Evolutionary conservation across 2,888 invertebrate species (phyloP).

Genomic region (Thymelicus acteon): DNA sequence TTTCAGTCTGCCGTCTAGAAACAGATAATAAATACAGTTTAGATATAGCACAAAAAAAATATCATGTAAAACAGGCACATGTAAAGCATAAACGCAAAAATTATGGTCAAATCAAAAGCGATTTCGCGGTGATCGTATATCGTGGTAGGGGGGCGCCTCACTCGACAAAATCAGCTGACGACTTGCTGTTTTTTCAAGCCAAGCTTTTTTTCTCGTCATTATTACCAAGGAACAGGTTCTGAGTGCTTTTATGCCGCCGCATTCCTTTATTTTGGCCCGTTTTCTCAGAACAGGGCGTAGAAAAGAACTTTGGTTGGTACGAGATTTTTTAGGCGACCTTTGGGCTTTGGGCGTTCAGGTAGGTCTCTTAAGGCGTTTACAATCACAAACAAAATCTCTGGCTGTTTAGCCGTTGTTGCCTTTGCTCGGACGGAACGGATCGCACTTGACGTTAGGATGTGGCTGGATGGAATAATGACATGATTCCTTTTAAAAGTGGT

Average conservation of each 20-base stretch:
- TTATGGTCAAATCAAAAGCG: constrained; percentile 3
- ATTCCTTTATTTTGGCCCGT: constrained; percentile 50
- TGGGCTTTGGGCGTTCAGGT: constrained; percentile 46
- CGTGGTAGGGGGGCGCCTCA: constrained; percentile 51
- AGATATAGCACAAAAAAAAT: background rate
- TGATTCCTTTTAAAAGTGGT: constrained; percentile 25
- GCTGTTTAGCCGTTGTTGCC: constrained; percentile 20
- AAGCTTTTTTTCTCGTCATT: constrained; percentile 48
- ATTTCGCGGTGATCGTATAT: background rate
- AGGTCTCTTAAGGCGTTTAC: constrained; percentile 42
- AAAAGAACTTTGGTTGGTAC: constrained; percentile 32
- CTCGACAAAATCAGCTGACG: constrained; percentile 52
- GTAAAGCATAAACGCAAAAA: background rate
- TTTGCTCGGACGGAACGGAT: constrained; percentile 1
- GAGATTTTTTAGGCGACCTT: constrained; percentile 35
- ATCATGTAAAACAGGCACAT: background rate
- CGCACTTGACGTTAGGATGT: constrained; percentile 19
- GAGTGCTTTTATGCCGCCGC: constrained; percentile 46
- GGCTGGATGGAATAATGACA: constrained; percentile 32
- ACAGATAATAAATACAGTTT: background rate
- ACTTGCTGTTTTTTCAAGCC: constrained; percentile 44
- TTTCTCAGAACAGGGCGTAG: constrained; percentile 49
- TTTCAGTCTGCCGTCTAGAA: background rate
- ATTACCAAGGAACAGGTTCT: constrained; percentile 50
- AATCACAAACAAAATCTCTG: constrained; percentile 29